Evolutionary conservation across 2,113 vertebrate genomes (phyloP).

Genomic region (Megaleporinus macrocephalus): DNA sequence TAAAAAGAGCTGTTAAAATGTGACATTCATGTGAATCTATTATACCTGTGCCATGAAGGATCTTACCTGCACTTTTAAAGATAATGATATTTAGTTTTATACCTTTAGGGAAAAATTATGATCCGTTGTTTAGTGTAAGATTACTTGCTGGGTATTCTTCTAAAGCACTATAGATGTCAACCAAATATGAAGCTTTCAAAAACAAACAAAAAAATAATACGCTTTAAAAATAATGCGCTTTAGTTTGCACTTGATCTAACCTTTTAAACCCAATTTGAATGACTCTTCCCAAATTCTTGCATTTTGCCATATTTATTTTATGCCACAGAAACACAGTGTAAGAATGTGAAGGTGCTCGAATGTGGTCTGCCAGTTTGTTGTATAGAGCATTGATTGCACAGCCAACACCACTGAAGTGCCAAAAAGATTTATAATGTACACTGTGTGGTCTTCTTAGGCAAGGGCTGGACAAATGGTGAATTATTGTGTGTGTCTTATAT

Average conservation of each 20-base stretch:
- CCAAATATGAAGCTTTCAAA: neutral
- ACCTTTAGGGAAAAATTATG: neutral
- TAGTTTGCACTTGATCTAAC: slow-evolving; percentile 11
- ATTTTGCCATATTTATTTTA: slow-evolving; percentile 2
- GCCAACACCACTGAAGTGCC: slow-evolving; percentile 18
- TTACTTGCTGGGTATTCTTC: neutral
- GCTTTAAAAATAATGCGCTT: too few relatives aligned
- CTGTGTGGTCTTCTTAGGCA: slow-evolving; percentile 30
- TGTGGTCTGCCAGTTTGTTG: neutral
- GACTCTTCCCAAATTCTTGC: neutral
- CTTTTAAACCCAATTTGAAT: neutral
- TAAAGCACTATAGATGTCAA: neutral
- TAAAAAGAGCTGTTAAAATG: neutral
- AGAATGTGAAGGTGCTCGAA: slow-evolving; percentile 2
- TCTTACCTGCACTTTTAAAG: neutral
- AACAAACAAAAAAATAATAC: neutral
- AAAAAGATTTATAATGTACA: slow-evolving; percentile 27
- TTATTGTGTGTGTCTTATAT: slow-evolving; percentile 10
- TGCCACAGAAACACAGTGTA: slow-evolving; percentile 13
- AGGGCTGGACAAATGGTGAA: slow-evolving; percentile 10
- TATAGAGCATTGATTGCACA: slow-evolving; percentile 25
- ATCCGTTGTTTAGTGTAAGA: neutral
- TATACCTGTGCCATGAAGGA: slow-evolving; percentile 8
- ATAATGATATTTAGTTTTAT: neutral
- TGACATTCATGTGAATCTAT: slow-evolving; percentile 8